Conservation (phyloP, 2,797 vertebrate genomes). For the Epinephelus coioides region DNA sequence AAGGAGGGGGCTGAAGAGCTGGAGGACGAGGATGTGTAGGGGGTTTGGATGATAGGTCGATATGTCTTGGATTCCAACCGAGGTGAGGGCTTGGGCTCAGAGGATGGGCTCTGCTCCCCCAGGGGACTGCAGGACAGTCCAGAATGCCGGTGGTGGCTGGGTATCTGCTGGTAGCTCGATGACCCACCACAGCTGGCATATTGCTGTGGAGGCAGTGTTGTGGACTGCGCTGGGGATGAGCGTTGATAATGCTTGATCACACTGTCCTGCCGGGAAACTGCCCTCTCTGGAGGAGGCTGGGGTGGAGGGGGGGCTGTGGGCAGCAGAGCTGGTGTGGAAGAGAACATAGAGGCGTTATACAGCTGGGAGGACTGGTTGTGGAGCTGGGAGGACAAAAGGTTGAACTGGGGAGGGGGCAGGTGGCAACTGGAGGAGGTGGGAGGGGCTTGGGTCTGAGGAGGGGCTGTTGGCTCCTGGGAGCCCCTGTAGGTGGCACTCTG, state of each 20-base stretch:
- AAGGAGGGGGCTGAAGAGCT: slow-evolving; percentile 74
- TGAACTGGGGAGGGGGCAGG: slow-evolving; percentile 89
- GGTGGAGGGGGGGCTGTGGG: slow-evolving; percentile 72
- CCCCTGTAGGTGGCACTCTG: slow-evolving; percentile 84
- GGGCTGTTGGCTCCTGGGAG: slow-evolving; percentile 82
- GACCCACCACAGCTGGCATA: slow-evolving; percentile 90
- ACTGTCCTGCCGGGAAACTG: slow-evolving; percentile 91
- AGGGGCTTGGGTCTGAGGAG: slow-evolving; percentile 78
- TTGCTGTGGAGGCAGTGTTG: slow-evolving; percentile 89
- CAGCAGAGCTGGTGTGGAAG: slow-evolving; percentile 78
- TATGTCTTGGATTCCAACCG: slow-evolving; percentile 86
- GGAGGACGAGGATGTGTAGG: slow-evolving; percentile 80
- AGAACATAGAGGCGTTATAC: slow-evolving; percentile 91
- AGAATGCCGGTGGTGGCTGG: slow-evolving; percentile 84
- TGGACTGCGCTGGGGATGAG: slow-evolving; percentile 84
- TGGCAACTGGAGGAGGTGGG: slow-evolving; percentile 86
- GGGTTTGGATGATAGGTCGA: slow-evolving; percentile 90
- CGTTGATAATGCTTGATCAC: slow-evolving; percentile 95
- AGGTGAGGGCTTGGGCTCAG: slow-evolving; percentile 81
- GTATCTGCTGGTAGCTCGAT: slow-evolving; percentile 89
- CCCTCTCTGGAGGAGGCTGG: slow-evolving; percentile 86
- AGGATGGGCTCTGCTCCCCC: slow-evolving; percentile 89
- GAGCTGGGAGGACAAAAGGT: slow-evolving; percentile 90
- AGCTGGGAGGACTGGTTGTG: slow-evolving; percentile 90
- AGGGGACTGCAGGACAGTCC: slow-evolving; percentile 90